phyloP scores from a whole-genome alignment of 2,888 invertebrate species.

The Cephus rjabovi region DNA sequence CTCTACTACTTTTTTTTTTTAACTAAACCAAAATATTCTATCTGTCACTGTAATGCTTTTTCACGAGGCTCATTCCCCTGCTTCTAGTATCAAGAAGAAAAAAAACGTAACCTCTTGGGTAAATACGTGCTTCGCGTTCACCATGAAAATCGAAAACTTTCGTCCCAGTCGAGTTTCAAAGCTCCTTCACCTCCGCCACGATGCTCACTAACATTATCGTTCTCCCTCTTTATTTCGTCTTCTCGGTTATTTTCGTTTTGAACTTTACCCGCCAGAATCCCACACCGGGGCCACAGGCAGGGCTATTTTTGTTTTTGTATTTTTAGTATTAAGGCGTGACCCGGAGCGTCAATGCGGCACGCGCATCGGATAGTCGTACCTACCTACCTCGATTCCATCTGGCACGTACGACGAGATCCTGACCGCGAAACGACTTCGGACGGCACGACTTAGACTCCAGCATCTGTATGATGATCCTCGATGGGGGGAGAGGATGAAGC shows the following conservation, averaged over 20 bases:
- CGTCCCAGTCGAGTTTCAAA: background rate
- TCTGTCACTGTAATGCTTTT: background rate
- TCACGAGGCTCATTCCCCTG: background rate
- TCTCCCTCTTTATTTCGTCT: slow-evolving; percentile 24
- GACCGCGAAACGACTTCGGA: slow-evolving; percentile 1
- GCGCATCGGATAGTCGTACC: slow-evolving; percentile 1
- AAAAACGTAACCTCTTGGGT: background rate
- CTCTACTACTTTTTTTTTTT: background rate
- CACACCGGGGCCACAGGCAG: slow-evolving; percentile 46
- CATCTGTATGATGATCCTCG: background rate
- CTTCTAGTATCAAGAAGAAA: background rate
- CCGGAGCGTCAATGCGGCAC: slow-evolving; percentile 8
- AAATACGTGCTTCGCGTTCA: background rate
- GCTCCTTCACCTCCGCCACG: background rate
- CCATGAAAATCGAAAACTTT: background rate
- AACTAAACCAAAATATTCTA: background rate
- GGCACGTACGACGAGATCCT: background rate
- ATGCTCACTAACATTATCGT: background rate
- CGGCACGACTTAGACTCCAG: background rate
- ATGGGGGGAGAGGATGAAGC: background rate
- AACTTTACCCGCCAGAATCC: slow-evolving; percentile 49
- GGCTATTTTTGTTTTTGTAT: slow-evolving; percentile 48
- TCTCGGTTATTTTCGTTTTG: slow-evolving; percentile 51
- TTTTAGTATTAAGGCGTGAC: slow-evolving; percentile 43
- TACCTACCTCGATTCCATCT: background rate